Evolutionary conservation across 2,888 invertebrate species (phyloP), one percentile per base, ranked within the genome.

Genomic region (Agriopis leucophaearia): DNA sequence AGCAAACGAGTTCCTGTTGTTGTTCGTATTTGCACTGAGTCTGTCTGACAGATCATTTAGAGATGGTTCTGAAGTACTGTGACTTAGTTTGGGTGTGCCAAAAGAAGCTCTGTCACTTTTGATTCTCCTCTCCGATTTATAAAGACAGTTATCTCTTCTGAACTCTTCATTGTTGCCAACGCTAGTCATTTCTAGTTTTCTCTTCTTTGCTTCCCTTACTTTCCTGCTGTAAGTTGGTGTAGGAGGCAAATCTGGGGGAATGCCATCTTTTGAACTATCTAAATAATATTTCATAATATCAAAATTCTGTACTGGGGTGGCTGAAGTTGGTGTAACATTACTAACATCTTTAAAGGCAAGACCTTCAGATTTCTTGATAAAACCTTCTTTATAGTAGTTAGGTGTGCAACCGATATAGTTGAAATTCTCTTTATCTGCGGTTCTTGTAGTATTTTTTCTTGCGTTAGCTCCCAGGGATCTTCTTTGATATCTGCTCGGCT

Each of bases 331-430:
- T 4, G 95, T 95, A n/a, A 95, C 90, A 77, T 95, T 95, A 78
- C 95, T 95, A 9, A 95, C 95, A 80, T 95, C 95, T 83, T 95
- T 94, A 0, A 95, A 84, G 10, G 92, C 93, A 62, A 88, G 77
- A 0, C 85, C 91, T 73, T 94, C 95, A 35, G 90, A 81, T 82
- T 95, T 95, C 66, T 95, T 95, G 3, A 89, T 77, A 35, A 95
- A 95, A 4, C 95, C 95, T 73, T 95, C 95, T 79, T 94, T 95
- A 71, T 91, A 95, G 75, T 94, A 94, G 76, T 95, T 95, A 72
- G 95, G 95, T 61, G 95, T 95, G 72, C 94, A 94, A 8, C 93
- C 92, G 64, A 95, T 89, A 56, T 91, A 90, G 72, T 94, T 94
- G 12, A 92, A 81, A 73, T 95, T 94, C 77, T 94, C 94, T 83